A percentile compares a stretch with the other conserved stretches of the same genome.
Evolutionary conservation across 2,113 vertebrate genomes (phyloP).

Genomic region (Nyctibius bracteatus): DNA sequence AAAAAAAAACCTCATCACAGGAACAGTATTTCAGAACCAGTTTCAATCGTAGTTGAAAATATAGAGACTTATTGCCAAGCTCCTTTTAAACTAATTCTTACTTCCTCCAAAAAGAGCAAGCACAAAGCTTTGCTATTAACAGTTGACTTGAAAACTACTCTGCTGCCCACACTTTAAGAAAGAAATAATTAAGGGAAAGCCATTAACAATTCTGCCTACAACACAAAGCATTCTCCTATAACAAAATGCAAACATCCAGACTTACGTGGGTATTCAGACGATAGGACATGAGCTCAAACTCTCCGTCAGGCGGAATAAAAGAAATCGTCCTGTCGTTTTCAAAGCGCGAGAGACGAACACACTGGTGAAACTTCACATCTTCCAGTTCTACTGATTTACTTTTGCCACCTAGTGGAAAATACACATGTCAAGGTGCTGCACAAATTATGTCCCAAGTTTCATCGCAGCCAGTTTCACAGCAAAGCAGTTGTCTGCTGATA

Average conservation of each 20-base stretch:
- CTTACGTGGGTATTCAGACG: constrained; percentile 88
- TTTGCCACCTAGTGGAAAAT: constrained; percentile 78
- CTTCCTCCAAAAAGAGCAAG: neutral
- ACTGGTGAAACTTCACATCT: constrained; percentile 90
- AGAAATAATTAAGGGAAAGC: neutral
- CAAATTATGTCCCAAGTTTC: accelerated
- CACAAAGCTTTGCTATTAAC: neutral
- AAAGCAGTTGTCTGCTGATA: neutral
- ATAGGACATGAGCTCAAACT: constrained; percentile 91
- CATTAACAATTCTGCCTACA: neutral
- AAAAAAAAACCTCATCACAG: neutral
- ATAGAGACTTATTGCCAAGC: neutral
- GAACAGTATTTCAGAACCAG: neutral
- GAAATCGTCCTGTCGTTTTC: constrained; percentile 90
- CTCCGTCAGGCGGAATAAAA: constrained; percentile 87
- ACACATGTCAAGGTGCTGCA: neutral
- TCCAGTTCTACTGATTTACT: constrained; percentile 90
- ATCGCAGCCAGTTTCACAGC: neutral
- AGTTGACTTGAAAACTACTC: accelerated
- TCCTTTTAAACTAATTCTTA: neutral
- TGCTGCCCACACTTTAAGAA: neutral
- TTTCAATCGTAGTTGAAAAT: neutral
- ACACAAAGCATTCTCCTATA: accelerated
- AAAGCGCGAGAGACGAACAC: constrained; percentile 87
- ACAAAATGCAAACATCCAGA: neutral